Evolutionary conservation across 2,797 vertebrate genomes (phyloP), one percentile per base, ranked within the genome.

Genomic region (Coregonus ussuriensis): DNA sequence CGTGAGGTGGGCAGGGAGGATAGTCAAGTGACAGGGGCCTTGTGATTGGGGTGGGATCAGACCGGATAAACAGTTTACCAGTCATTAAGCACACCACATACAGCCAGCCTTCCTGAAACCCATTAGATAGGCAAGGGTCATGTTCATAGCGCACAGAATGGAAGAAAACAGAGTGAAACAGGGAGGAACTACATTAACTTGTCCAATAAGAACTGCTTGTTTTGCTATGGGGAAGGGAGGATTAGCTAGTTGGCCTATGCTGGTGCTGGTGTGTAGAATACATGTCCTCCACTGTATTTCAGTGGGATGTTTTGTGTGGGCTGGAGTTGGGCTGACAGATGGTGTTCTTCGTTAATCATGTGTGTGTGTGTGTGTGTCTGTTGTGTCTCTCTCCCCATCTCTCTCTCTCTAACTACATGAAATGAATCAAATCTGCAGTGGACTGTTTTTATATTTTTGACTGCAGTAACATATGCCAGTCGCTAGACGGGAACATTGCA

Each of bases 21-120:
- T n/a, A 11, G 85, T 93, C 91, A 92, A 89, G 88, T 93, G 90
- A 94, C 88, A 75, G 77, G 75, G 70, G 88, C 91, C 93, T 91
- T 92, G 90, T 94, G 93, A 93, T 78, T 62, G 82, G 79, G 33
- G 77, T 31, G 1, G 35, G 51, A 82, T 83, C 81, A 84, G 84
- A 81, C 85, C 71, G 74, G 84, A 84, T 88, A 87, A 88, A 79
- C 83, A 76, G 80, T 91, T 92, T 85, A 88, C 79, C 13, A 77
- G 77, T 83, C 59, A 82, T 85, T 82, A 76, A 79, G 78, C 53
- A 74, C 62, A 53, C 25, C 6, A 16, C 56, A 62, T 51, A 70
- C 35, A 68, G 51, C n/a, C 67, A 59, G 15, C 66, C 56, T 62
- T 21, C 21, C 9, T 31, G 51, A 81, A 31, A 69, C 54, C 31